Evolutionary conservation across 2,797 vertebrate genomes (phyloP).

Genomic region (Gambelia wislizenii): DNA sequence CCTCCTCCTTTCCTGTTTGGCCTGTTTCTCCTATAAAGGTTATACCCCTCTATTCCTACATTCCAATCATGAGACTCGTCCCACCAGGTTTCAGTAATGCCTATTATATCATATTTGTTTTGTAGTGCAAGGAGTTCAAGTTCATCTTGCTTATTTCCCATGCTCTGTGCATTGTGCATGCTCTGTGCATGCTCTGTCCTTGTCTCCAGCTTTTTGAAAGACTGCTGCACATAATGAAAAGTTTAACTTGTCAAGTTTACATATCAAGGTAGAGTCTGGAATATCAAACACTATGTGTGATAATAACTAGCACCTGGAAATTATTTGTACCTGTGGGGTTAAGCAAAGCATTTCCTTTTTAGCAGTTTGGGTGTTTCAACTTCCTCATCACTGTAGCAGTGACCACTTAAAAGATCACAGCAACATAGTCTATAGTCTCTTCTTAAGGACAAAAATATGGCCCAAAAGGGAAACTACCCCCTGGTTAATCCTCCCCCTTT

Average conservation of each 20-base stretch:
- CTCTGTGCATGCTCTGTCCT: no score
- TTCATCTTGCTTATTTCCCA: no score
- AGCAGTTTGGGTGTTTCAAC: constrained; percentile 73
- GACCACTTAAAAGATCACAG: constrained; percentile 48
- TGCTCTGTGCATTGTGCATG: no score
- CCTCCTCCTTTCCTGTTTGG: no score
- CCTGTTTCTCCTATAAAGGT: no score
- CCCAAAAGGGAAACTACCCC: background rate
- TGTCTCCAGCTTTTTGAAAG: constrained; percentile 75
- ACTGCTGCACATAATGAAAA: constrained; percentile 83
- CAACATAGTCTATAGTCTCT: constrained; percentile 71
- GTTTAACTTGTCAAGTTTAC: constrained; percentile 87
- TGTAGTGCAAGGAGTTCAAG: no score
- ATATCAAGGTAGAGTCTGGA: constrained; percentile 82
- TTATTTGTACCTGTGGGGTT: constrained; percentile 80
- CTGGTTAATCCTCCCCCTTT: background rate
- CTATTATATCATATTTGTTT: no score
- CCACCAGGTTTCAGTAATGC: no score
- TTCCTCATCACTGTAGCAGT: constrained; percentile 71
- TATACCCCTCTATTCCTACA: no score
- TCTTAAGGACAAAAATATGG: constrained; percentile 68
- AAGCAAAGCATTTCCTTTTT: constrained; percentile 74
- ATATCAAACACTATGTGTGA: constrained; percentile 80
- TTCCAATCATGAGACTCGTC: no score
- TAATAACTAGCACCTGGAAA: constrained; percentile 86